These are phyloP conservation scores for Jaculus jaculus DNA, from an alignment of 2,113 vertebrate genomes.

Conservation along the genomic window DNA sequence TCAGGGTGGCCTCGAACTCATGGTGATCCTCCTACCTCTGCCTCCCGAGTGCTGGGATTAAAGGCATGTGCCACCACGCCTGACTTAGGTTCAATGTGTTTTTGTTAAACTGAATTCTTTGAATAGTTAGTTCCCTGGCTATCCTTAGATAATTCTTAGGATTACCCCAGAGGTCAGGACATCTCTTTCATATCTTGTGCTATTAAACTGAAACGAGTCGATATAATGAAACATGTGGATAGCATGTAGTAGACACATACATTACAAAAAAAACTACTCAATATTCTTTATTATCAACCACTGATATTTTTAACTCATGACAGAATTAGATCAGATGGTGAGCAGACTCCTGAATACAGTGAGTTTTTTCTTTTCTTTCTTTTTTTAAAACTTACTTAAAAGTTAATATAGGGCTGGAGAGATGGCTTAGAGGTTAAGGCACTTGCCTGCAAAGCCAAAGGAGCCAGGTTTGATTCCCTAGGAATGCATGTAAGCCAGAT, in stretches of 20 bases:
- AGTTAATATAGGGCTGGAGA: too few relatives aligned
- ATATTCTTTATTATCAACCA: conserved; percentile 24
- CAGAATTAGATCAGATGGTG: not conserved
- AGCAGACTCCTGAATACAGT: not conserved
- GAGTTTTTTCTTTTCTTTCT: not conserved
- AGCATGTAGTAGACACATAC: not conserved
- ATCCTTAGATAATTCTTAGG: conserved; percentile 28
- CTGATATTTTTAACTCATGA: not conserved
- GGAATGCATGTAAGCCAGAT: too few relatives aligned
- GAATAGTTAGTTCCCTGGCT: conserved; percentile 11
- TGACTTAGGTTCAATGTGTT: not conserved
- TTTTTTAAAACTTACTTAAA: not conserved
- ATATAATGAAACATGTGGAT: not conserved
- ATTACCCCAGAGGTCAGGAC: not conserved
- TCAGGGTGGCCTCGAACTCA: too few relatives aligned
- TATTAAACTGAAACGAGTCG: conserved; percentile 3
- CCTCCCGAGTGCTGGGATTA: too few relatives aligned
- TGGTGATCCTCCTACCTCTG: too few relatives aligned
- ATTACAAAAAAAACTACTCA: not conserved
- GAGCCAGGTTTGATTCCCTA: too few relatives aligned
- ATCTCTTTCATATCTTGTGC: not conserved
- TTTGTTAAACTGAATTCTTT: not conserved
- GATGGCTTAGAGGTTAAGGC: too few relatives aligned
- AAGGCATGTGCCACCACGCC: too few relatives aligned
- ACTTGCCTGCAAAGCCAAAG: too few relatives aligned